A percentile compares a stretch with the other conserved stretches of the same genome.
phyloP scores from a whole-genome alignment of 2,797 vertebrate species.

The Taeniopygia guttata region DNA sequence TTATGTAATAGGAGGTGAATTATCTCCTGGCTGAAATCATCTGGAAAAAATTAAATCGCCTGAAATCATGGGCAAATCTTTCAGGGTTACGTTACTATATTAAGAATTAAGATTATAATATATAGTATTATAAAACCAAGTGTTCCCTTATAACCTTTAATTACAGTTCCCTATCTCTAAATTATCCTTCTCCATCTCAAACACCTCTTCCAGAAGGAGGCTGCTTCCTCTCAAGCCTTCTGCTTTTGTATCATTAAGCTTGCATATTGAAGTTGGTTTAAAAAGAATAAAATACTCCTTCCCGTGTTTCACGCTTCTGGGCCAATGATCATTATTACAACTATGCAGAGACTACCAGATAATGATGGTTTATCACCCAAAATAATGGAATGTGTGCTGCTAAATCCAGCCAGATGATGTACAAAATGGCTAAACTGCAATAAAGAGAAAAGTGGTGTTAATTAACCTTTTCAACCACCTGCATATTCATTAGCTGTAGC shows the following conservation, averaged over 20 bases:
- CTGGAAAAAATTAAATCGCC: not conserved
- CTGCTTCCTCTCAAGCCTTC: not conserved
- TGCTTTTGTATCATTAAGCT: not conserved
- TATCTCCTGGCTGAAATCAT: not conserved
- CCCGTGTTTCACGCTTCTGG: not conserved
- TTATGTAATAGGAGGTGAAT: not conserved
- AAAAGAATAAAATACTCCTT: not conserved
- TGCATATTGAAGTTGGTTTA: not conserved
- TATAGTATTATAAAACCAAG: not conserved
- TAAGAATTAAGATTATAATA: not conserved
- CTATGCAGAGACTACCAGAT: not conserved
- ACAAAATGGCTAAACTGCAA: not conserved
- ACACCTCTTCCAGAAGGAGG: not conserved
- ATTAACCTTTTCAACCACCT: not conserved
- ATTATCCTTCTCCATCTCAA: not conserved
- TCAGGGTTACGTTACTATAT: not conserved
- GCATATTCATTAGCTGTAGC: not conserved
- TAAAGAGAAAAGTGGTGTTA: not conserved
- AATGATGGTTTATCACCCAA: not conserved
- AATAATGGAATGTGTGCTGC: not conserved
- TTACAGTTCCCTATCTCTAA: not conserved
- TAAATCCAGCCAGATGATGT: not conserved
- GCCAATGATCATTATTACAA: not conserved
- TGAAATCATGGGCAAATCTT: not conserved
- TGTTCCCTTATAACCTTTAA: not conserved